These are phyloP conservation scores for Rhysida immarginata DNA, from an alignment of 1,140 invertebrate species.

Conservation along the genomic window DNA sequence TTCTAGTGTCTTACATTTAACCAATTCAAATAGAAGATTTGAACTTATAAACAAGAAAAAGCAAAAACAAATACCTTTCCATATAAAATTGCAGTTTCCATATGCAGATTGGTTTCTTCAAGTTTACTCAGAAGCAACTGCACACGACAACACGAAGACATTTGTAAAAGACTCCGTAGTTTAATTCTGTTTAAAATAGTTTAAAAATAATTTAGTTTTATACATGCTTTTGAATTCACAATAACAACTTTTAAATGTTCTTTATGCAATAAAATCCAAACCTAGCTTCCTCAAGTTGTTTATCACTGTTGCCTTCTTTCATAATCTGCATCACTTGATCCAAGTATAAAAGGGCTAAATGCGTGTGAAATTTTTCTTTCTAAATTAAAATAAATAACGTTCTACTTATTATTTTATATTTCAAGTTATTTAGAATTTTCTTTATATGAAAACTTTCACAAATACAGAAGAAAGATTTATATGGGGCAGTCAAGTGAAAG, in stretches of 20 bases:
- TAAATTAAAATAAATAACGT: too few species aligned
- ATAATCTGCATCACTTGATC: slow-evolving; percentile 29
- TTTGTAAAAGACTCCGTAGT: slow-evolving; percentile 31
- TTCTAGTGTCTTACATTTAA: background rate
- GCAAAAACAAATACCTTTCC: slow-evolving; percentile 28
- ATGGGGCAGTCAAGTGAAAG: too few species aligned
- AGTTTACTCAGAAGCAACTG: slow-evolving; percentile 33
- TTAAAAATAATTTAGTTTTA: background rate
- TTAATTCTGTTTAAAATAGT: slow-evolving; percentile 25
- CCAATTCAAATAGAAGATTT: too few species aligned
- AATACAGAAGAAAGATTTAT: too few species aligned
- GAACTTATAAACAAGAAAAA: background rate
- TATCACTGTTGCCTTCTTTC: slow-evolving; percentile 14
- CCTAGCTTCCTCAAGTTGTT: background rate
- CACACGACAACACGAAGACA: slow-evolving; percentile 32
- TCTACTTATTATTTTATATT: too few species aligned
- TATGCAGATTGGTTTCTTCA: slow-evolving; percentile 30
- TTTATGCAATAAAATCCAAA: too few species aligned
- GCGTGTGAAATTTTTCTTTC: slow-evolving; percentile 38
- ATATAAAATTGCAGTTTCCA: slow-evolving; percentile 37
- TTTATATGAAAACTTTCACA: too few species aligned
- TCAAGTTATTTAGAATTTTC: too few species aligned
- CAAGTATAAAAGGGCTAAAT: slow-evolving; percentile 34
- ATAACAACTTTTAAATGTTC: too few species aligned
- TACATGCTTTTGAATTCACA: too few species aligned